A percentile compares a stretch with the other conserved stretches of the same genome.
Conservation (phyloP, 1,140 invertebrate genomes). For the Hylyphantes graminicola region DNA sequence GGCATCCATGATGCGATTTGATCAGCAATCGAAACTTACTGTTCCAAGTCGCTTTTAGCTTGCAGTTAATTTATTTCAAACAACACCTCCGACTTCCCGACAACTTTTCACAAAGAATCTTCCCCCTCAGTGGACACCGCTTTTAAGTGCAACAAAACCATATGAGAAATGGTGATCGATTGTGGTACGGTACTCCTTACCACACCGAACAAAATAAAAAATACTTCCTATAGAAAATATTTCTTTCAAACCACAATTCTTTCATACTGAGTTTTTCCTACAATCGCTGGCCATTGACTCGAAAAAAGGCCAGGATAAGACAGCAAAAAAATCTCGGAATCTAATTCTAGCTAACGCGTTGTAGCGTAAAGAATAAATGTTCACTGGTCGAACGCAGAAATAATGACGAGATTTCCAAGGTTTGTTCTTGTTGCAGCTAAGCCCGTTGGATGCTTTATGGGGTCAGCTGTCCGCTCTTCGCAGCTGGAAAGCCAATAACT, state of each 20-base stretch:
- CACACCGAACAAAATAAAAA: background rate
- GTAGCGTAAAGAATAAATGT: slow-evolving; percentile 5
- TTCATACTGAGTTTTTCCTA: slow-evolving; percentile 1
- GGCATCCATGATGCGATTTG: no score
- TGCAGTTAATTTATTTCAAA: no score
- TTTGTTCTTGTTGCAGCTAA: slow-evolving; percentile 17
- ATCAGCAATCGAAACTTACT: no score
- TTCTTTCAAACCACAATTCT: slow-evolving; percentile 20
- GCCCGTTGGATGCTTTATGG: slow-evolving; percentile 18
- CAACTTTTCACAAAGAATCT: no score
- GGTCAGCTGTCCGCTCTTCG: slow-evolving; percentile 8
- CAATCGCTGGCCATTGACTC: slow-evolving; percentile 22
- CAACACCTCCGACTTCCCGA: no score
- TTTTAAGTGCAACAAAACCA: slow-evolving; percentile 17
- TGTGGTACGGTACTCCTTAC: background rate
- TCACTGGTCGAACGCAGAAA: slow-evolving; percentile 15
- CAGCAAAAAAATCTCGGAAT: slow-evolving; percentile 1
- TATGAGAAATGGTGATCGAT: background rate
- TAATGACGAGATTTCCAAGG: slow-evolving; percentile 26
- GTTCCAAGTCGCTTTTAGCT: no score
- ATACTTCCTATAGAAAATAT: background rate
- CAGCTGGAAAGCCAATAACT: slow-evolving; percentile 34
- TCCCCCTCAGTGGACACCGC: background rate
- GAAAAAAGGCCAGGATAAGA: background rate
- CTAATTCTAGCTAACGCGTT: slow-evolving; percentile 24